Percentiles rank a stretch among this genome's conserved stretches.
phyloP scores from a whole-genome alignment of 1,140 invertebrate genomes.

The Sarcophaga peregrina region DNA sequence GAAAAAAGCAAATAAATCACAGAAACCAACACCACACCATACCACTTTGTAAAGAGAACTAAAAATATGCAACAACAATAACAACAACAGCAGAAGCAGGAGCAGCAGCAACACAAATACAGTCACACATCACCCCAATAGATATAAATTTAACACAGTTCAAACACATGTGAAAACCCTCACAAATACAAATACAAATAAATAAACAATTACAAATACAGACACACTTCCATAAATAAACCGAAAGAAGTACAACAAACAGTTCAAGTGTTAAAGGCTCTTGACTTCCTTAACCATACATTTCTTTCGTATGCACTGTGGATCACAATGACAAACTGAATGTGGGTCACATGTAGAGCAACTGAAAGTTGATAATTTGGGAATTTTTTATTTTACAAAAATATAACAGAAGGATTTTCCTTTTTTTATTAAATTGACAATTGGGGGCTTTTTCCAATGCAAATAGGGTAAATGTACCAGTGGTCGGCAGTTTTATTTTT shows the following conservation, averaged over 20 bases:
- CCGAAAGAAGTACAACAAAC: conserved; percentile 6
- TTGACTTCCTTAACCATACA: conserved; percentile 36
- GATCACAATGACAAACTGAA: background rate
- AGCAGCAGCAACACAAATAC: background rate
- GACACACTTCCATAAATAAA: background rate
- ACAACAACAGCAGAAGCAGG: background rate
- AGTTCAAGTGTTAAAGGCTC: conserved; percentile 34
- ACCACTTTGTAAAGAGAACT: too few relatives aligned
- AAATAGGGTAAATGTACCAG: too few relatives aligned
- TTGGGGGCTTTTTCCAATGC: too few relatives aligned
- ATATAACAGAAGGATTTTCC: too few relatives aligned
- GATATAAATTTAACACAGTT: background rate
- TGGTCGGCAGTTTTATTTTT: too few relatives aligned
- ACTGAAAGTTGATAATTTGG: too few relatives aligned
- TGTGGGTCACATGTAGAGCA: too few relatives aligned
- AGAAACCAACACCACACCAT: conserved; percentile 16
- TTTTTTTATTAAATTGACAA: too few relatives aligned
- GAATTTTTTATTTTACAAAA: too few relatives aligned
- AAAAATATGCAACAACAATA: background rate
- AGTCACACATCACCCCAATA: background rate
- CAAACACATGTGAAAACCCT: background rate
- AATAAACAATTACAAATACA: background rate
- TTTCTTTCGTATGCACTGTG: background rate
- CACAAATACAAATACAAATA: background rate
- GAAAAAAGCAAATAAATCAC: conserved; percentile 40